Evolutionary conservation across 2,888 invertebrate genomes (phyloP).

Genomic region (Dryobota labecula): DNA sequence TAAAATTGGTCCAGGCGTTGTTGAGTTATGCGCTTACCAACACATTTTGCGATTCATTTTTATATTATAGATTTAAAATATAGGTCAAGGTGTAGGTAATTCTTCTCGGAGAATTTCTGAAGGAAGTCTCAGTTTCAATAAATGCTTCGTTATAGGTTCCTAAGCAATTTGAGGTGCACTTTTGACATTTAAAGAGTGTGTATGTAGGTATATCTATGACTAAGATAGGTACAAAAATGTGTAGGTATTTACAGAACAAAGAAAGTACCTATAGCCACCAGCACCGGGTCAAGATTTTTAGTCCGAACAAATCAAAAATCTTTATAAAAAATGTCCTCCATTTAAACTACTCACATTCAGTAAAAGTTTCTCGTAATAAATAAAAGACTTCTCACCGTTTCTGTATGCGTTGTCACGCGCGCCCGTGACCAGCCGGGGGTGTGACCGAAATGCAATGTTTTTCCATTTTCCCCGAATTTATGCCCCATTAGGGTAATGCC

Average conservation of each 20-base stretch:
- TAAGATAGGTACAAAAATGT: no score
- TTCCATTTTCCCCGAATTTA: constrained; percentile 7
- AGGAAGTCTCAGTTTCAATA: constrained; percentile 3
- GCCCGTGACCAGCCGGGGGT: constrained; percentile 13
- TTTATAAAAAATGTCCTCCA: not conserved
- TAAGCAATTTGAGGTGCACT: constrained; percentile 3
- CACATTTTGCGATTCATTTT: no score
- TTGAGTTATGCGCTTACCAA: no score
- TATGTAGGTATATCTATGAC: no score
- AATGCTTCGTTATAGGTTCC: not conserved
- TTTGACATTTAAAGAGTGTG: constrained; percentile 6
- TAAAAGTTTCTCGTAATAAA: constrained; percentile 25
- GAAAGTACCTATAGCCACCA: not conserved
- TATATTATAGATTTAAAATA: no score
- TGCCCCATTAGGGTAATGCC: constrained; percentile 4
- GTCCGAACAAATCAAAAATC: not conserved
- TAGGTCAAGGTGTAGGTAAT: no score
- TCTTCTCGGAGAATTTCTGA: constrained; percentile 3
- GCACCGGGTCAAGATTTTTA: not conserved
- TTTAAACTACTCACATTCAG: not conserved
- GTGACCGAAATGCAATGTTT: constrained; percentile 20
- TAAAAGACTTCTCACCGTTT: constrained; percentile 21
- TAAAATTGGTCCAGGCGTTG: no score
- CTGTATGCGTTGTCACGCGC: constrained; percentile 51
- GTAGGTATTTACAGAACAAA: not conserved